phyloP scores from a whole-genome alignment of 2,888 invertebrate genomes.

The Rotaria socialis region DNA sequence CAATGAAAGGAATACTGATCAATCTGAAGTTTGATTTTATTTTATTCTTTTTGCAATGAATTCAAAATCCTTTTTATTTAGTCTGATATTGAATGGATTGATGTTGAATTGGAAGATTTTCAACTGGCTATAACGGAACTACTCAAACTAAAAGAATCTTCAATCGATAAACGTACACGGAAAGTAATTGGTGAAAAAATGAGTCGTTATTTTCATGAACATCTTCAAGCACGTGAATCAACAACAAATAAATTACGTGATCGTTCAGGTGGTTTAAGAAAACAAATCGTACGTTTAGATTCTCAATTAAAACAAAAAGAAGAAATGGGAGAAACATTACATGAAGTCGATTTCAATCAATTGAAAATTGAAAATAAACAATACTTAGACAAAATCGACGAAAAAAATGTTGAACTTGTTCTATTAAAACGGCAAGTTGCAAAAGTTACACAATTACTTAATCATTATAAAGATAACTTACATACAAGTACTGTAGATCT shows the following conservation, averaged over 20 bases:
- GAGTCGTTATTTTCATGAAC: slow-evolving; percentile 57
- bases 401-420: slow-evolving; percentile 58
- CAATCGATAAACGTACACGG: slow-evolving; percentile 54
- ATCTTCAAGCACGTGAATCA: slow-evolving; percentile 53
- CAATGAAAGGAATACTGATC: neutral
- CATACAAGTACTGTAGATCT: neutral
- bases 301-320: slow-evolving; percentile 54
- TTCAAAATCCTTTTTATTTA: slow-evolving; percentile 52
- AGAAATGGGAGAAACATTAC: slow-evolving; percentile 60
- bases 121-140: slow-evolving; percentile 57
- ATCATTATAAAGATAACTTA: slow-evolving; percentile 48
- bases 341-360: slow-evolving; percentile 60
- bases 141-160: slow-evolving; percentile 53
- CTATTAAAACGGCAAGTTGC: slow-evolving; percentile 58
- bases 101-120: slow-evolving; percentile 57
- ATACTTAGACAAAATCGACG: slow-evolving; percentile 60
- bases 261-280: slow-evolving; percentile 13
- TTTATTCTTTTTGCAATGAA: slow-evolving; percentile 51
- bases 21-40: neutral
- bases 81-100: neutral
- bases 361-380: slow-evolving; percentile 60
- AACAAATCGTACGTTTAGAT: neutral
- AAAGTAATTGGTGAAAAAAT: slow-evolving; percentile 58
- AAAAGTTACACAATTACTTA: slow-evolving; percentile 57
- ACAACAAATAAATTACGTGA: neutral